Conservation (phyloP, 2,113 vertebrate species). For the Sylvilagus bachmani region DNA sequence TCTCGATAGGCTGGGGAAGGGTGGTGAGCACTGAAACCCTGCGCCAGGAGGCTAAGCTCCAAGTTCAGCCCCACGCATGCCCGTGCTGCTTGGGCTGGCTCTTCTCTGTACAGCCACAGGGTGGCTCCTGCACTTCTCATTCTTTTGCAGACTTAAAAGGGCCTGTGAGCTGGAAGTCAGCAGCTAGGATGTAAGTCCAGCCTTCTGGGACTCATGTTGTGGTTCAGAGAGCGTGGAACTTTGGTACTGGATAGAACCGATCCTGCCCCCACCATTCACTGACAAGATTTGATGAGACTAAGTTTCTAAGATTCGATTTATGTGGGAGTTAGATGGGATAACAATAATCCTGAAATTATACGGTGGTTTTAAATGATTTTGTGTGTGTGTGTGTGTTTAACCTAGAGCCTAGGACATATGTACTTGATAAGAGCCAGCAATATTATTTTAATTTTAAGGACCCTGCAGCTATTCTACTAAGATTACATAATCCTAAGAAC, state of each 20-base stretch:
- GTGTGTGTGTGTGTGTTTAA: not conserved
- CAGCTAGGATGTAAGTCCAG: not conserved
- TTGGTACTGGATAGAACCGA: not conserved
- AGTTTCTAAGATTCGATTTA: not conserved
- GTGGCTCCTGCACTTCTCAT: not conserved
- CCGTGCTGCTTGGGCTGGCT: not conserved
- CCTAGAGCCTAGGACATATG: not conserved
- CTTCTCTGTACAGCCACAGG: not conserved
- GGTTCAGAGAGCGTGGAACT: not conserved
- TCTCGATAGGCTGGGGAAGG: not conserved
- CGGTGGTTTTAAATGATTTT: not conserved
- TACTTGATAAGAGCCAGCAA: not conserved
- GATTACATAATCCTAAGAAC: not conserved
- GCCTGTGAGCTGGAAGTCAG: not conserved
- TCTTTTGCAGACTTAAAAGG: not conserved
- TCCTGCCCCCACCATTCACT: not conserved
- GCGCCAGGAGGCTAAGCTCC: not conserved
- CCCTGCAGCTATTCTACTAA: not conserved
- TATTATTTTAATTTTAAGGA: conserved; percentile 10
- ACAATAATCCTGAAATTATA: not conserved
- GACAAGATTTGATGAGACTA: not conserved
- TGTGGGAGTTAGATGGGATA: not conserved
- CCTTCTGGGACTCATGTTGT: not conserved
- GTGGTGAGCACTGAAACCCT: not conserved
- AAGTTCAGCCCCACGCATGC: not conserved